Evolutionary conservation across 2,113 vertebrate genomes (phyloP).

Genomic region (Myiozetetes cayanensis): DNA sequence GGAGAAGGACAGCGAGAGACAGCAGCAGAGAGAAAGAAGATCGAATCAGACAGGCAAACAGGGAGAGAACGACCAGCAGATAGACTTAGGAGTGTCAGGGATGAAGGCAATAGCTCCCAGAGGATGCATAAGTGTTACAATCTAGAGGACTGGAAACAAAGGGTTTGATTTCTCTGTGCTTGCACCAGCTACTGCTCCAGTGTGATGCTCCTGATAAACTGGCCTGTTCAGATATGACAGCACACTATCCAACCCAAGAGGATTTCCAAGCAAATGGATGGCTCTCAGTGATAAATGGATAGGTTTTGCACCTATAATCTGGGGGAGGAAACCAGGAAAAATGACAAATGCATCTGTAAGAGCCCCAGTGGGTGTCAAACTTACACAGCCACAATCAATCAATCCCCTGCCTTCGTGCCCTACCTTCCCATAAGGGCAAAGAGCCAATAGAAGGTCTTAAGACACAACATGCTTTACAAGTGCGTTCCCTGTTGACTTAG

Average conservation of each 20-base stretch:
- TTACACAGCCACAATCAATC: rapidly evolving
- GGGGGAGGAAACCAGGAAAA: background rate
- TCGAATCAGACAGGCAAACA: background rate
- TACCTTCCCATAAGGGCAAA: background rate
- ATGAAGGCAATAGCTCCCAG: background rate
- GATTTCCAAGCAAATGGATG: background rate
- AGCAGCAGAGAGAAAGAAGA: background rate
- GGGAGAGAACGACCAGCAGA: background rate
- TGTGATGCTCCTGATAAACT: background rate
- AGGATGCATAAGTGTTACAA: background rate
- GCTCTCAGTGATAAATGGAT: background rate
- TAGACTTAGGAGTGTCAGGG: background rate
- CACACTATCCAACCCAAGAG: background rate
- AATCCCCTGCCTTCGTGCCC: background rate
- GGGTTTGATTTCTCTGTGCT: background rate
- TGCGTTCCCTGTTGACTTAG: background rate
- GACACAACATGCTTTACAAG: rapidly evolving
- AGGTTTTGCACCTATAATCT: background rate
- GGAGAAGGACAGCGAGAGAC: background rate
- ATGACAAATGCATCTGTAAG: background rate
- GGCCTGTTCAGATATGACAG: background rate
- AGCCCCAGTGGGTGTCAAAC: background rate
- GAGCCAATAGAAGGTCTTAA: background rate
- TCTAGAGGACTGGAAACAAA: background rate
- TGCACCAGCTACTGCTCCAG: background rate